Conservation (phyloP, 2,888 invertebrate species). For the Epiblema foenella region DNA sequence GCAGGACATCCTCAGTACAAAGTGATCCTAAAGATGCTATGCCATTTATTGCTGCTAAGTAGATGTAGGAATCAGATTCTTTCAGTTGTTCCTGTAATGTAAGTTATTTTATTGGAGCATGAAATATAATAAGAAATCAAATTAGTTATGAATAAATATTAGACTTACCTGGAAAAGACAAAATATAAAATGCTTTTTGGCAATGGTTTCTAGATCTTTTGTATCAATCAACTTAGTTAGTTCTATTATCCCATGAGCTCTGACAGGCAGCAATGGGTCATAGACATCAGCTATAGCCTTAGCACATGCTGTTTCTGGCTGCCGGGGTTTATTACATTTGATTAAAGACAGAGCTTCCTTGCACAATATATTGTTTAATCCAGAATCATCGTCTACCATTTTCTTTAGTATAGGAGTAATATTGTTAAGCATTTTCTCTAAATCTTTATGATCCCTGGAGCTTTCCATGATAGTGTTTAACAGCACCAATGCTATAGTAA, state of each 20-base stretch:
- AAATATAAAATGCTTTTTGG: slow-evolving; percentile 87
- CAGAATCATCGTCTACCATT: slow-evolving; percentile 56
- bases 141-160: slow-evolving; percentile 55
- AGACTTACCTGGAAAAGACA: slow-evolving; percentile 88
- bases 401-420: slow-evolving; percentile 65
- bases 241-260: slow-evolving; percentile 91
- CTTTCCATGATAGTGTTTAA: slow-evolving; percentile 73
- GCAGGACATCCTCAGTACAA: slow-evolving; percentile 88
- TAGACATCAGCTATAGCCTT: slow-evolving; percentile 88
- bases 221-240: slow-evolving; percentile 89
- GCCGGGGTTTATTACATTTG: slow-evolving; percentile 52
- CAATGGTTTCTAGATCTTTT: slow-evolving; percentile 86
- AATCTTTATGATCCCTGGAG: slow-evolving; percentile 52
- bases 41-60: slow-evolving; percentile 91
- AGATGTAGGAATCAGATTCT: slow-evolving; percentile 92
- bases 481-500: slow-evolving; percentile 72
- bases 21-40: slow-evolving; percentile 87
- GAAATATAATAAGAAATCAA: background rate
- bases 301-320: slow-evolving; percentile 76
- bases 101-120: background rate
- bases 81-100: slow-evolving; percentile 88
- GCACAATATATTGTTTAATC: slow-evolving; percentile 64
- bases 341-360: slow-evolving; percentile 70
- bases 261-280: slow-evolving; percentile 90
- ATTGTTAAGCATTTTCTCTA: slow-evolving; percentile 57